Evolutionary conservation across 2,888 invertebrate genomes (phyloP), one percentile per base, ranked within the genome.

Genomic region (Lepidochrysops patricia): DNA sequence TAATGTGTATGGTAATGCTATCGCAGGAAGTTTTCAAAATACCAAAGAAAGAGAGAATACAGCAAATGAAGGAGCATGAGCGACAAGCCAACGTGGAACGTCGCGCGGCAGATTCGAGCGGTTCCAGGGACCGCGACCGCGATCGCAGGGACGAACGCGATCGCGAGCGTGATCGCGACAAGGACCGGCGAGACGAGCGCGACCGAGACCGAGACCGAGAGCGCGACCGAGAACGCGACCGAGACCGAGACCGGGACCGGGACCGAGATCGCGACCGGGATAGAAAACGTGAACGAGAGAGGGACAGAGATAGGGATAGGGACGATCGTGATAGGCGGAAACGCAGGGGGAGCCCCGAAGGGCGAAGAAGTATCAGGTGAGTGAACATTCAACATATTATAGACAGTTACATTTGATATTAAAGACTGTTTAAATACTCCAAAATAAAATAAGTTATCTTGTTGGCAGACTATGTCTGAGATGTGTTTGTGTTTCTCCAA

Each of bases 51-150:
- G 96, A 98, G 76, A 91, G 97, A 61, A 95, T 97, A 63, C 97
- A 98, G 74, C 97, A 97, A 80, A 96, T 98, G 94, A 97, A 97
- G 75, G 96, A 97, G 75, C 97, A 97, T 75, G 98, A 98, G 84
- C 90, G 96, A 35, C 96, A 97, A 89, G 97, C 97, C 5, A 96
- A 96, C 86, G 91, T 89, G 0, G 89, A 87, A 57, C 71, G 87
- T 1, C 76, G 88, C 25, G 88, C 87, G 13, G 89, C 88, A 0
- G 89, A 87, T 63, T 85, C 87, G 0, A 89, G 87, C 61, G 89
- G 86, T 0, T 72, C 84, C 2, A 72, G 86, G 0, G 86, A 86
- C 52, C 71, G 83, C 0, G 83, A 79, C 1, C 71, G 81, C 0
- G 72, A 77, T 0, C 70, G 75, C 0, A 76, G 80, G 2, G 66